Conservation (phyloP, 2,113 vertebrate genomes). For the Aspidoscelis tigris region DNA sequence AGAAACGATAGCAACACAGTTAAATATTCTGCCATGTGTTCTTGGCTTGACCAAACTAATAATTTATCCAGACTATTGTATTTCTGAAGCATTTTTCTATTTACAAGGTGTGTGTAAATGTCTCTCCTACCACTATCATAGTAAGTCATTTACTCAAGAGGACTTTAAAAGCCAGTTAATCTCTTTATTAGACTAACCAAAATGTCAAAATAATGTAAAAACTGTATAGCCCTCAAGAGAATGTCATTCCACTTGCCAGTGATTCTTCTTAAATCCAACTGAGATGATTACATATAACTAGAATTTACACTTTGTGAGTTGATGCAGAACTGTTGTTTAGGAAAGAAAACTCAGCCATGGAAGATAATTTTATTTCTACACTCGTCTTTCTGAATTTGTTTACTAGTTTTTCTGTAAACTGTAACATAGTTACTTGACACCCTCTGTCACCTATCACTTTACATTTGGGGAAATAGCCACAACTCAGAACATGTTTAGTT, state of each 20-base stretch:
- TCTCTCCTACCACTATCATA: background rate
- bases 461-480: background rate
- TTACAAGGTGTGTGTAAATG: conserved; percentile 3
- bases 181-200: background rate
- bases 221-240: background rate
- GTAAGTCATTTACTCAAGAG: background rate
- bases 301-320: background rate
- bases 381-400: conserved; percentile 1
- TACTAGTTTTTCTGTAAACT: background rate
- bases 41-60: background rate
- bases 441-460: background rate
- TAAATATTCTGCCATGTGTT: background rate
- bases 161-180: background rate
- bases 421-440: background rate
- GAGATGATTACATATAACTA: background rate
- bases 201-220: background rate
- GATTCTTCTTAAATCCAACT: conserved; percentile 15
- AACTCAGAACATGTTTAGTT: background rate
- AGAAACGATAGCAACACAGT: background rate
- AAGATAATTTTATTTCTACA: background rate
- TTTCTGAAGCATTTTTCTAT: background rate
- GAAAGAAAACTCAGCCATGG: background rate
- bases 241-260: conserved; percentile 18
- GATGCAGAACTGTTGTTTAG: background rate
- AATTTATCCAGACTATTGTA: background rate